Base-by-base conservation (phyloP, 2,113 vertebrate species). In the Microcebus griseorufus region DNA sequence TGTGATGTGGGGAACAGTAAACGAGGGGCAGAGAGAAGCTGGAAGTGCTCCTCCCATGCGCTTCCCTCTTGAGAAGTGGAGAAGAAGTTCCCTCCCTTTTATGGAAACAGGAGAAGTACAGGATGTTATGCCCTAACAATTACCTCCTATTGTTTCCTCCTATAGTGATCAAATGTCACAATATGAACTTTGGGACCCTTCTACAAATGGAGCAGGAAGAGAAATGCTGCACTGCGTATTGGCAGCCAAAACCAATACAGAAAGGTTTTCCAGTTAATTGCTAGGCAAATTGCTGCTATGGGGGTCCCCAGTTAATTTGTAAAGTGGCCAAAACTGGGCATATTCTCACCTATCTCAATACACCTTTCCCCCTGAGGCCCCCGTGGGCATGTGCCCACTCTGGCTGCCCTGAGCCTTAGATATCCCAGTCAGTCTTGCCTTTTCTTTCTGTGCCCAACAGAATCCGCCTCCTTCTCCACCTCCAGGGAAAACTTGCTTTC, bases 81-180 rank as follows among this genome's bases (percentile, higher is more conserved):
- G 14, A n/a, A n/a, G n/a, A 62, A 62, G 37, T 92, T 32, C 9
- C 42, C 62, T 92, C 42, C 42, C 37, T 90, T 60, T 64, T 65
- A 34, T 22, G n/a, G 65, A 70, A 90, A 94, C 51, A 37, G 12
- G 42, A 79, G 72, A 45, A 65, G 27, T n/a, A 39, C 65, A 84
- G 85, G 76, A 93, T 81, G 76, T 48, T 72, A 60, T 88, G 18
- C 9, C 14, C 48, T 87, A 53, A 78, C 14, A 60, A 85, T 88
- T 17, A 39, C 58, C 64, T 90, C 29, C 65, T 82, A 93, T 94
- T 94, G 88, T 53, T 98, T 97, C 92, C 95, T 90, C 51, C 29
- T 60, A 10, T 2, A n/a, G 39, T 27, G 58, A 72, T 34, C 64
- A n/a, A 45, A 25, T 58, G 82, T 72, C 75, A 58, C 29, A 39